Percentiles rank a stretch among this genome's conserved stretches.
Conservation (phyloP, 1,140 invertebrate species). For the Leptopilina clavipes region DNA sequence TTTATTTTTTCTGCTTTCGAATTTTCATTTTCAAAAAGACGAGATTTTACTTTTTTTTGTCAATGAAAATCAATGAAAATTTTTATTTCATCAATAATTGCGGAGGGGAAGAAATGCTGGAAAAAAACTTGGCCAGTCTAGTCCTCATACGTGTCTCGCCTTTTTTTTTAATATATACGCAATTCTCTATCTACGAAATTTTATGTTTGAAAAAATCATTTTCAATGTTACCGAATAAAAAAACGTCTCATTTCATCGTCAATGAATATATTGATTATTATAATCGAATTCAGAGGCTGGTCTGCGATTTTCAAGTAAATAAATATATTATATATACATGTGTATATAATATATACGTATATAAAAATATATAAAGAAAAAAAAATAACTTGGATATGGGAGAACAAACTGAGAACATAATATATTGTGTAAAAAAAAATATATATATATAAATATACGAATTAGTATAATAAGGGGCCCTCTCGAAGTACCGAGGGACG, state of each 20-base stretch:
- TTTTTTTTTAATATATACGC: too few species aligned
- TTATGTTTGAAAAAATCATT: background rate
- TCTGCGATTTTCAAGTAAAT: too few species aligned
- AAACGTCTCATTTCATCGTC: too few species aligned
- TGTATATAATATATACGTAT: too few species aligned
- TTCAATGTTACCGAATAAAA: background rate
- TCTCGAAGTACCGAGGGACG: conserved; percentile 28
- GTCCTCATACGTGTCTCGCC: background rate
- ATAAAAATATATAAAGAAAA: too few species aligned
- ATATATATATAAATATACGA: conserved; percentile 17
- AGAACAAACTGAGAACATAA: conserved; percentile 43
- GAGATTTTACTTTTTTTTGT: background rate
- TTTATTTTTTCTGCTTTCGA: too few species aligned
- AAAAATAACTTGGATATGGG: conserved; percentile 33
- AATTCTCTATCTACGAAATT: too few species aligned
- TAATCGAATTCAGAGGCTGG: too few species aligned
- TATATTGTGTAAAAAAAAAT: conserved; percentile 14
- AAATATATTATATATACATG: too few species aligned
- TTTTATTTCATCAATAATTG: background rate
- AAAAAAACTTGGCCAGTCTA: conserved; percentile 30
- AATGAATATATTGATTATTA: background rate
- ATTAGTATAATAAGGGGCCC: conserved; percentile 28
- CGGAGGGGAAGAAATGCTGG: background rate
- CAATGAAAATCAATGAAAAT: background rate
- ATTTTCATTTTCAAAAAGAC: background rate